Base-by-base conservation (phyloP, 2,113 vertebrate genomes). In the Myocastor coypus region DNA sequence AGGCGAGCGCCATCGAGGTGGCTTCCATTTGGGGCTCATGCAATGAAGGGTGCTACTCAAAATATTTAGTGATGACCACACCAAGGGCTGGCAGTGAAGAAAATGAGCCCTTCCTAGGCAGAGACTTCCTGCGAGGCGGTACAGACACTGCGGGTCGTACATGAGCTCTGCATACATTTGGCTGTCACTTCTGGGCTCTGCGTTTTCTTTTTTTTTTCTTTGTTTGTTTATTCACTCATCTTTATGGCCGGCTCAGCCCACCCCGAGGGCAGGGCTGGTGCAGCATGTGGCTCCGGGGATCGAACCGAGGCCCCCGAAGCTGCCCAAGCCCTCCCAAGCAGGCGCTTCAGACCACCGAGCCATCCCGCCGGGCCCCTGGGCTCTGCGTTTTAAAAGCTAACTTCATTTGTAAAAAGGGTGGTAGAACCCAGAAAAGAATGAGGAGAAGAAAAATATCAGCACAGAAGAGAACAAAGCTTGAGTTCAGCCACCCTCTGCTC, bases 351-450 rank as follows among this genome's bases (percentile, higher is more conserved):
- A n/a, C n/a, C n/a, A n/a, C n/a, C n/a, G n/a, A n/a, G n/a, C n/a
- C n/a, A n/a, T n/a, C n/a, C n/a, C n/a, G n/a, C n/a, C n/a, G n/a
- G 57, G 13, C 59, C 83, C 88, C 40, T 3, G n/a, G 57, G 13
- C 59, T 86, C 88, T 93, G 40, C 6, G 40, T 94, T 78, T 88
- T 52, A 46, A 68, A 91, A 68, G 40, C 59, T 46, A 40, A 37
- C 73, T 75, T 64, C 40, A 30, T 59, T 90, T 42, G 30, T 32
- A 42, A 52, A 87, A 55, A 90, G 94, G 69, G 42, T 40, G n/a
- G 19, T 5, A 87, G 83, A 46, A 52, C 40, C 61, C 17, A 71
- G 64, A 37, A 73, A 68, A 75, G 46, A 28, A 57, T 0, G 24
- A 78, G 26, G 22, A 22, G 42, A 94, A 73, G 22, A 83, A 89